phyloP scores from a whole-genome alignment of 1,140 invertebrate species.

The Archivesica marissinica region DNA sequence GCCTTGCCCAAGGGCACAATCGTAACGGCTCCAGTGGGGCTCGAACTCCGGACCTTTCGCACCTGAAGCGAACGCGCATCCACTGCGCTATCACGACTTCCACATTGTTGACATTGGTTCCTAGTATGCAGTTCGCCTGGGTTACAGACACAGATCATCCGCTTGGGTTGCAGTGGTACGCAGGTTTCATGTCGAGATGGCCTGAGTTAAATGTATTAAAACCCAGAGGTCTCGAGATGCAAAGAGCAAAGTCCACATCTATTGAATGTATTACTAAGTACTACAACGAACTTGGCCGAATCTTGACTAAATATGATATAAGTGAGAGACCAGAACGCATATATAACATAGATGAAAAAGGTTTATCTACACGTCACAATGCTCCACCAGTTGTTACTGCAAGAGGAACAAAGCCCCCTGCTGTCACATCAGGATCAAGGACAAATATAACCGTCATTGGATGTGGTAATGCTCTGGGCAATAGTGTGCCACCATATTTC shows the following conservation, averaged over 20 bases:
- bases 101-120: slow-evolving; percentile 22
- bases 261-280: neutral
- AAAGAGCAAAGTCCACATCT: neutral
- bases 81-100: too few species aligned
- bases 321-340: slow-evolving; percentile 3
- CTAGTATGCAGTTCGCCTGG: slow-evolving; percentile 42
- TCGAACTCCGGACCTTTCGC: too few species aligned
- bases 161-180: neutral
- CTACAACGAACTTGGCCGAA: neutral
- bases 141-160: neutral
- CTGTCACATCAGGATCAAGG: too few species aligned
- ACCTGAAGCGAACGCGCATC: too few species aligned
- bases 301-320: neutral
- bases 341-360: slow-evolving; percentile 24
- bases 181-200: neutral
- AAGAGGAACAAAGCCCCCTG: too few species aligned
- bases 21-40: too few species aligned
- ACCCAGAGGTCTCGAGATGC: neutral
- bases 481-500: too few species aligned
- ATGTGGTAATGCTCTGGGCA: too few species aligned
- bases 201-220: neutral
- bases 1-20: too few species aligned
- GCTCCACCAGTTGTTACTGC: slow-evolving; percentile 1
- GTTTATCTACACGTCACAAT: neutral
- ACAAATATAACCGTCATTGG: too few species aligned